Percentiles rank a stretch among this genome's conserved stretches.
Evolutionary conservation across 2,888 invertebrate species (phyloP).

Genomic region (Hirudinaria manillensis): DNA sequence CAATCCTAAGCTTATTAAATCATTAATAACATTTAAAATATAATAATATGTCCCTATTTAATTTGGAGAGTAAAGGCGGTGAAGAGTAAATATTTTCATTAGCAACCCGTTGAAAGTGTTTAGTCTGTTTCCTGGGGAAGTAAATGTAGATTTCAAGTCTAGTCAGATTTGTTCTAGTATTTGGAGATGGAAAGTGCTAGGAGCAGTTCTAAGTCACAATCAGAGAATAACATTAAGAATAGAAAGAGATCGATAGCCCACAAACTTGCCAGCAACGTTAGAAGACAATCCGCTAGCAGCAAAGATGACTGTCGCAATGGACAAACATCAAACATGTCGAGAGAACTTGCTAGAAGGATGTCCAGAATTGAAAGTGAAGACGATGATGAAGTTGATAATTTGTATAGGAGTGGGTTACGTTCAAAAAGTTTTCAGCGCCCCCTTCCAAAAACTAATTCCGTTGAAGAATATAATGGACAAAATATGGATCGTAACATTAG

Average conservation of each 20-base stretch:
- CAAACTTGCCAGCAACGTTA: constrained; percentile 12
- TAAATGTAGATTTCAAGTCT: neutral
- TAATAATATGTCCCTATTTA: constrained; percentile 4
- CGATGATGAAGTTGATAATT: constrained; percentile 22
- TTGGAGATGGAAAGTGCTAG: constrained; percentile 1
- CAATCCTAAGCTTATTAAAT: neutral
- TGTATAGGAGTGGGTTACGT: no score
- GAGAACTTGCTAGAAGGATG: neutral
- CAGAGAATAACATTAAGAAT: neutral
- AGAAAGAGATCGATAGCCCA: constrained; percentile 3
- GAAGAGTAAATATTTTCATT: constrained; percentile 9
- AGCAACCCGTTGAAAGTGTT: neutral
- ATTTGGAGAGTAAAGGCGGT: neutral
- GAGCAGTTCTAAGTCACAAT: neutral
- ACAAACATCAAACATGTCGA: neutral
- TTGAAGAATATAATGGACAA: no score
- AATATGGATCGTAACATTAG: no score
- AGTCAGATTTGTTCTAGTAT: neutral
- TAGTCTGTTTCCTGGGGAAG: neutral
- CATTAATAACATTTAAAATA: neutral
- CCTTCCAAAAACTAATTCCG: no score
- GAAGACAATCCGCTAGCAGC: neutral
- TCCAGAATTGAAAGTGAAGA: constrained; percentile 14
- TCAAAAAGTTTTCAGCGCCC: no score
- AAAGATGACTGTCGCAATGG: neutral